These are phyloP conservation scores for Lumbricus terrestris DNA, from an alignment of 2,888 invertebrate species.

Conservation along the genomic window DNA sequence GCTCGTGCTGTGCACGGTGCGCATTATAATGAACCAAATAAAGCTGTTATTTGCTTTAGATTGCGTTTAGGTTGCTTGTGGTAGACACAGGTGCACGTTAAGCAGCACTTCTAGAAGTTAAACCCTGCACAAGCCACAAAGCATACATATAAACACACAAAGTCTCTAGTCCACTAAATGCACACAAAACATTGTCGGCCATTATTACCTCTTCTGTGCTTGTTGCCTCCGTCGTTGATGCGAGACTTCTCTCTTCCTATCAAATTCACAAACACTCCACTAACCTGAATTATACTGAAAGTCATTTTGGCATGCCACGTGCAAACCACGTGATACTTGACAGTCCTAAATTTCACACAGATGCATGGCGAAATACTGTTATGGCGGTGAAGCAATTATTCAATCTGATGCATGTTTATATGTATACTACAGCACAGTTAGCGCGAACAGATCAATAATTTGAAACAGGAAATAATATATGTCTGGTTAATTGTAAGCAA, in stretches of 20 bases:
- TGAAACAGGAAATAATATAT: background rate
- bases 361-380: too few relatives aligned
- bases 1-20: background rate
- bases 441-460: background rate
- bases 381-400: background rate
- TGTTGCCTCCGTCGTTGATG: background rate
- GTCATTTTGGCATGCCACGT: too few relatives aligned
- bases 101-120: too few relatives aligned
- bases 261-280: background rate
- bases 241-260: background rate
- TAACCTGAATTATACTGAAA: background rate
- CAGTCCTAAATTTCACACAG: background rate
- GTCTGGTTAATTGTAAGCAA: background rate
- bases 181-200: background rate
- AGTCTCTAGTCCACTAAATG: background rate
- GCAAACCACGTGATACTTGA: too few relatives aligned
- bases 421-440: background rate
- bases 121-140: background rate
- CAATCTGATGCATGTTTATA: background rate
- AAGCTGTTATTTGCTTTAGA: background rate
- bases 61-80: background rate
- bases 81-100: background rate
- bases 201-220: background rate
- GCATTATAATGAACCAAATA: background rate
- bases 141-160: too few relatives aligned